Base-by-base conservation (phyloP, 2,113 vertebrate species). In the Dolichotis patagonum region DNA sequence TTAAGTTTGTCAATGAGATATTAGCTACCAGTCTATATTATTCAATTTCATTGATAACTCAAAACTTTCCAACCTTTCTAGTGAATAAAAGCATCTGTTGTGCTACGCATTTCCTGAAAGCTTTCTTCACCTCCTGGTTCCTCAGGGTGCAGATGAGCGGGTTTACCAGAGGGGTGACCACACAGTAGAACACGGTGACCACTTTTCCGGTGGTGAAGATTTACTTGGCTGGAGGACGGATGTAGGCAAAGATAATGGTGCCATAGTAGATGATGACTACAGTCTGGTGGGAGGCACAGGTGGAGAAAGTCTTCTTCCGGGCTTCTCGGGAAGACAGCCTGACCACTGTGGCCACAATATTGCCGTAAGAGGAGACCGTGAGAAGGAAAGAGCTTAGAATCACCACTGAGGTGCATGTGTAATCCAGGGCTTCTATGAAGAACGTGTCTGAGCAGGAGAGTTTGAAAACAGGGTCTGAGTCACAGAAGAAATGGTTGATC, bases 401-500 rank as follows among this genome's bases (percentile, higher is more conserved):
- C 73, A 98, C 95, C 2, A 97, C 65, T 3, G 96, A 95, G 41
- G 63, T 97, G 17, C 88, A 97, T 0, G 92, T 96, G n/a, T 97
- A 97, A 1, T 82, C 65, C 75, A 96, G 49, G 0, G 89, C 73
- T 52, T 97, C 96, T 3, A 56, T 94, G 22, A 95, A 41, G 60
- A 90, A 98, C 0, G 96, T 96, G 1, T 98, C 96, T 56, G 88
- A 95, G 58, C 97, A 98, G 10, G 96, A 95, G 12, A 98, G 96
- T 19, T 92, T 94, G 60, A 89, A 97, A 58, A 98, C 75, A 14
- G 97, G 95, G 20, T 96, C 91, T 35, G 97, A 96, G 65, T 98
- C 98, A 80, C 97, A 98, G 49, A 98, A 98, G 63, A 97, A 96
- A 32, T 96, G 95, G 56, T 96, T 84, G 67, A 98, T 97, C 54